Percentiles rank a stretch among this genome's conserved stretches.
Conservation (phyloP, 1,140 invertebrate species). For the Catajapyx aquilonaris region DNA sequence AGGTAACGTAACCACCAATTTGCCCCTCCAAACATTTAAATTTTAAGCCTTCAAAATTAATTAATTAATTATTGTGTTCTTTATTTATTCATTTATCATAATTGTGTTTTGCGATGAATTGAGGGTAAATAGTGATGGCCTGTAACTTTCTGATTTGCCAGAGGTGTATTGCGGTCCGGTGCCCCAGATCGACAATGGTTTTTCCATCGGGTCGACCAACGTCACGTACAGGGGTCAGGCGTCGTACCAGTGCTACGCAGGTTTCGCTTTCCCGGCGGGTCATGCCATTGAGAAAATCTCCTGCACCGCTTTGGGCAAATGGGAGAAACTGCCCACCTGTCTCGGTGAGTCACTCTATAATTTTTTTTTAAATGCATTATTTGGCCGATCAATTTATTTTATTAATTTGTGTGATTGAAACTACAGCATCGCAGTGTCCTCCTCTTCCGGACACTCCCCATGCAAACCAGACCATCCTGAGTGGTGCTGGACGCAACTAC, state of each 20-base stretch:
- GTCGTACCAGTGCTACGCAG: constrained; percentile 90
- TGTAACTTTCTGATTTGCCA: constrained; percentile 17
- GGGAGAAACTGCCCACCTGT: constrained; percentile 79
- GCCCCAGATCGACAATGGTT: constrained; percentile 92
- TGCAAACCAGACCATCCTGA: constrained; percentile 69
- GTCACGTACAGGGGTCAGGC: constrained; percentile 82
- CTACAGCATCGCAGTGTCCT: constrained; percentile 72
- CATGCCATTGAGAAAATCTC: constrained; percentile 72
- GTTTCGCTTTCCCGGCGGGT: constrained; percentile 77
- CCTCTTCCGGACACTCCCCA: constrained; percentile 67
- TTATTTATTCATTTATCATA: too few species aligned
- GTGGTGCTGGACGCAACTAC: constrained; percentile 80
- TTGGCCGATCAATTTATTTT: background rate
- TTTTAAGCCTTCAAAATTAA: too few species aligned
- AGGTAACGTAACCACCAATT: constrained; percentile 32
- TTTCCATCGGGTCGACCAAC: constrained; percentile 84
- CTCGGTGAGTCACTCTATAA: constrained; percentile 35
- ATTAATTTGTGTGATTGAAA: constrained; percentile 1
- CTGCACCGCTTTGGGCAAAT: constrained; percentile 65
- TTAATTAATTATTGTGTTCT: constrained; percentile 2
- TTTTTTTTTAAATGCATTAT: background rate
- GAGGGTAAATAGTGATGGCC: too few species aligned
- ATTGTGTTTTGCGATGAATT: too few species aligned
- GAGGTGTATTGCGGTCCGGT: constrained; percentile 94
- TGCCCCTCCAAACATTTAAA: background rate